phyloP scores from a whole-genome alignment of 1,140 invertebrate genomes.

The Leptinotarsa lineolata region DNA sequence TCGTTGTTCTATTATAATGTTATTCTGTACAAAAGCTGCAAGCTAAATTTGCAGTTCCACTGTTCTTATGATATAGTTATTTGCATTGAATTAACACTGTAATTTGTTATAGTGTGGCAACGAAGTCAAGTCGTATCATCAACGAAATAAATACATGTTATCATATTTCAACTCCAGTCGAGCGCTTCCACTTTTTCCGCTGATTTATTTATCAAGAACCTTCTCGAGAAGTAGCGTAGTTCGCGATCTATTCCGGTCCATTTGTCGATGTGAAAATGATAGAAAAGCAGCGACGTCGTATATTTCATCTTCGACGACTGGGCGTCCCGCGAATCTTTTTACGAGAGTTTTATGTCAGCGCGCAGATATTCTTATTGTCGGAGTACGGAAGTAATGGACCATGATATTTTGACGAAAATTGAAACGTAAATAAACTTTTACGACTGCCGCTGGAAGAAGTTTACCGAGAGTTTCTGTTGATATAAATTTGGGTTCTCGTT shows the following conservation, averaged over 20 bases:
- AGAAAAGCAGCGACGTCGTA: slow-evolving; percentile 40
- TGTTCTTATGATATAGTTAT: no score
- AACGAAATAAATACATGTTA: no score
- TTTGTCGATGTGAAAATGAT: slow-evolving; percentile 40
- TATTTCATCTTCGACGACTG: slow-evolving; percentile 42
- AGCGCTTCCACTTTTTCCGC: neutral
- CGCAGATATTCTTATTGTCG: slow-evolving; percentile 44
- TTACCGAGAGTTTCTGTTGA: neutral
- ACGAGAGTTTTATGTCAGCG: slow-evolving; percentile 46
- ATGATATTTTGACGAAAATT: slow-evolving; percentile 54
- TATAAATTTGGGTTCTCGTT: neutral
- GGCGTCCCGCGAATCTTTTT: slow-evolving; percentile 43
- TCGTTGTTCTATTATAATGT: no score
- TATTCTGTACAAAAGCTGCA: no score
- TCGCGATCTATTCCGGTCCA: slow-evolving; percentile 42
- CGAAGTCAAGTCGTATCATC: no score
- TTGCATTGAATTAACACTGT: no score
- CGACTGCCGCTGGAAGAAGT: slow-evolving; percentile 32
- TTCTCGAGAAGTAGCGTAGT: slow-evolving; percentile 10
- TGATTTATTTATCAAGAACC: neutral
- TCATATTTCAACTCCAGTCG: neutral
- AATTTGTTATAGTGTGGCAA: no score
- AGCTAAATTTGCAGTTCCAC: no score
- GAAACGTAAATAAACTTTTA: slow-evolving; percentile 54
- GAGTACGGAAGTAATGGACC: slow-evolving; percentile 47